These are phyloP conservation scores for Ennomos quercinarius DNA, from an alignment of 2,888 invertebrate genomes.

Conservation along the genomic window DNA sequence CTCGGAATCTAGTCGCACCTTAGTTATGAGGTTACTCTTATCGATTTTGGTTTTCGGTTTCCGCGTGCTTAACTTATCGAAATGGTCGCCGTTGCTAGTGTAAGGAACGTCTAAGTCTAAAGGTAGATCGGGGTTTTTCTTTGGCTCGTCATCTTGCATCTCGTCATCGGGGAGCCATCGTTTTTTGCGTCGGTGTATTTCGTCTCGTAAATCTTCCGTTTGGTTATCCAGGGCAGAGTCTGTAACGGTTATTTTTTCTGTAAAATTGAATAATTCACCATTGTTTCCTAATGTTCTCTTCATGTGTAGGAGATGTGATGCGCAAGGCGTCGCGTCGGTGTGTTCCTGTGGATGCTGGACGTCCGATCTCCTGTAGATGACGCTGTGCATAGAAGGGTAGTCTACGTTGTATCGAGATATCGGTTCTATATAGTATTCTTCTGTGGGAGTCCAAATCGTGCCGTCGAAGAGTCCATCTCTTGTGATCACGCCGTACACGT, in stretches of 20 bases:
- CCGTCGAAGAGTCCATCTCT: slow-evolving; percentile 96
- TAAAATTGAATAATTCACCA: slow-evolving; percentile 74
- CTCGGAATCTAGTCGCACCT: slow-evolving; percentile 80
- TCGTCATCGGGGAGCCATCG: slow-evolving; percentile 90
- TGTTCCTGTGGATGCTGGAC: slow-evolving; percentile 84
- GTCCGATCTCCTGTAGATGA: slow-evolving; percentile 93
- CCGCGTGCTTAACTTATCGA: slow-evolving; percentile 78
- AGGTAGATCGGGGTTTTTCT: slow-evolving; percentile 87
- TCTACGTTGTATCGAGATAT: slow-evolving; percentile 87
- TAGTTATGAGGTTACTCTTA: slow-evolving; percentile 82
- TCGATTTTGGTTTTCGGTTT: slow-evolving; percentile 83
- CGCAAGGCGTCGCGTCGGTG: slow-evolving; percentile 76
- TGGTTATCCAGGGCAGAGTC: slow-evolving; percentile 60
- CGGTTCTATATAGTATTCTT: slow-evolving; percentile 95
- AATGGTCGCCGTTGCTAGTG: slow-evolving; percentile 85
- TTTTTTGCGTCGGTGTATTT: slow-evolving; percentile 80
- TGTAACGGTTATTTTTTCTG: slow-evolving; percentile 60
- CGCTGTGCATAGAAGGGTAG: slow-evolving; percentile 89
- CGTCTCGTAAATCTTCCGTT: slow-evolving; percentile 69
- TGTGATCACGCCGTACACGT: slow-evolving; percentile 94
- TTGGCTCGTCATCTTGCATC: slow-evolving; percentile 84
- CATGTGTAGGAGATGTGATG: slow-evolving; percentile 86
- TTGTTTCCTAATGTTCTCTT: slow-evolving; percentile 68
- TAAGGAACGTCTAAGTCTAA: slow-evolving; percentile 88
- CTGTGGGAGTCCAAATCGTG: slow-evolving; percentile 90